Evolutionary conservation across 2,888 invertebrate genomes (phyloP), one percentile per base, ranked within the genome.

Genomic region (Phytoseiulus persimilis): DNA sequence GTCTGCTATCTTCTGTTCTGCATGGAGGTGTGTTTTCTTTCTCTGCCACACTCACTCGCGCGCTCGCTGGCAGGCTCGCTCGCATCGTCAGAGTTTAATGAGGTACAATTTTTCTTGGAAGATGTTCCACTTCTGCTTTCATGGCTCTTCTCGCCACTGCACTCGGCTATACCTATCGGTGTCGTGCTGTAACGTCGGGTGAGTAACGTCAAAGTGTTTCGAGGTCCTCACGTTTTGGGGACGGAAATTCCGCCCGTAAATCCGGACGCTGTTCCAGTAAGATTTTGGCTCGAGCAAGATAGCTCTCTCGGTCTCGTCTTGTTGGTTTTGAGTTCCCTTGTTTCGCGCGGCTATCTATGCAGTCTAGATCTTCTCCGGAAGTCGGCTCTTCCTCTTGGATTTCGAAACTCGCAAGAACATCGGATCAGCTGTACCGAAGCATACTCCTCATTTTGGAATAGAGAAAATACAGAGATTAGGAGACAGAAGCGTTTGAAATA

Each of bases 11-110:
- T 65, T 65, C 65, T 23, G 18, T 18, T 1, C 23, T 65, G 65
- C 65, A 65, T 65, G 65, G 65, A 65, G 65, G 65, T 65, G 65
- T 65, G 65, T 65, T 65, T 65, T 65, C 65, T 65, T 65, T 65
- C 65, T 65, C 65, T 65, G 65, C 65, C 65, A 23, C 9, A 28
- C 65, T 65, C 65, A 6, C 5, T 65, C 65, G 65, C 65, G 5
- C 28, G 23, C 65, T 65, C 65, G 28, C 65, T n/a, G n/a, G n/a
- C n/a, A n/a, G n/a, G n/a, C 65, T 65, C 28, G 23, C 65, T 65
- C 65, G 28, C 65, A 65, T 65, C 65, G 65, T 18, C 65, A 65
- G 65, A 65, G 65, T 65, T 65, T 65, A 65, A 65, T 65, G 65
- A 65, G 65, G 65, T 65, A 65, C 65, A 65, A 65, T 65, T 65